Base-by-base conservation (phyloP, 2,888 invertebrate genomes). In the Parochlus steinenii region DNA sequence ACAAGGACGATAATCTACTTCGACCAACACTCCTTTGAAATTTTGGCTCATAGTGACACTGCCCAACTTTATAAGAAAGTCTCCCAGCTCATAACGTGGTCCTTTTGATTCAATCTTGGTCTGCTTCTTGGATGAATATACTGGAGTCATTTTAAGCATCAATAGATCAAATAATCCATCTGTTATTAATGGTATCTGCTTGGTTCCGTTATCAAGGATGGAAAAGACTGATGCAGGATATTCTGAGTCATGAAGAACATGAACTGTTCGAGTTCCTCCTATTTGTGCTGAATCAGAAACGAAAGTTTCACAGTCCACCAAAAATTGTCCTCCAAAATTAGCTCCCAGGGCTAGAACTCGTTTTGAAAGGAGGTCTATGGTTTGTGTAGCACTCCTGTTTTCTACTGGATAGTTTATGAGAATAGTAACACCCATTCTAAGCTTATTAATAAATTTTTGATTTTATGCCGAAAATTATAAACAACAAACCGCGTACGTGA, bases 251-350 rank as follows among this genome's bases (percentile, higher is more conserved):
- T 93, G 92, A 6, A 95, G 65, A n/a, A 93, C 78, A 56, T 92
- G 87, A 0, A 92, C 79, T 1, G n/a, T n/a, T n/a, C n/a, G n/a
- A 30, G 73, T 69, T 4, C 80, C 83, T 72, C 2, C 79, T 76
- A 28, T 76, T 22, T 22, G 6, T 22, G 6, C 10, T 22, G 6
- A 22, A 7, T 22, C 72, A 1, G 85, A 82, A 25, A 75, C 74
- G 51, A 83, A 92, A 1, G 90, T 90, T 56, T 95, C 93, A 49
- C 93, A 95, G 52, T 95, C 93, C 0, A 95, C 92, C 32, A 85
- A 58, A 55, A 92, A 93, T 47, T 83, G 86, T 0, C 93, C 93
- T 39, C 79, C 74, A 50, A 82, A 87, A 1, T 72, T 62, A 0
- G 90, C 93, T 12, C 93, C 92, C 3, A 92, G 62, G 0, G 86